Base-by-base conservation (phyloP, 2,888 invertebrate species). In the Caenorhabditis zanzibari region DNA sequence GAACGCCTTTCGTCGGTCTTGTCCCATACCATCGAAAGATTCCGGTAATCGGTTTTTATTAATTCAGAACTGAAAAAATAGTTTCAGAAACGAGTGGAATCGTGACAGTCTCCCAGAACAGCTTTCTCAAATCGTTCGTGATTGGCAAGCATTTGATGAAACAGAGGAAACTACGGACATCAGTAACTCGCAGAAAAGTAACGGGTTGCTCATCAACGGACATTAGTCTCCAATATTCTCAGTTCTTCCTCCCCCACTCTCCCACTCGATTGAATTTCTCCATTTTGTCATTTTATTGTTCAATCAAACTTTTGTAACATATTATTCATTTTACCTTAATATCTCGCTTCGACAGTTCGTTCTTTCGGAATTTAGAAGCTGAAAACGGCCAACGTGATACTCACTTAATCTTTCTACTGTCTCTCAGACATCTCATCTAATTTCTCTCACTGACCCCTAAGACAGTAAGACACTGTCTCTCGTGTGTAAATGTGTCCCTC, bases 1-100 rank as follows among this genome's bases (percentile, higher is more conserved):
- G 91, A 91, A 75, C 69, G 85, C 38, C 81, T 91, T 19, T 88
- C 91, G 9, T 90, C 89, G 2, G 85, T 84, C 22, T 64, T 91
- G 19, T 69, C 85, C 14, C 88, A 90, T 41, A 49, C 76, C n/a
- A 88, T 91, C 38, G 87, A 90, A 28, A 64, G 75, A 32, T 87
- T 72, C 77, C 77, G 84, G 85, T 85, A 44, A 66, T n/a, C n/a
- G n/a, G 69, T 49, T 22, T 2, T 49, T 44, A 12, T 44, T n/a
- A n/a, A n/a, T 32, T 32, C 32, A 47, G 19, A 49, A 19, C 6
- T 44, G 2, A n/a, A 9, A 44, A 5, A 12, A 6, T 44, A n/a
- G n/a, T 59, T 83, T 56, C 75, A 84, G 83, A 28, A 47, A 84
- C 24, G 66, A 63, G 19, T 84, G 83, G 83, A 66, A 84, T 49